phyloP scores from a whole-genome alignment of 2,888 invertebrate species.

The Endotricha flammealis region DNA sequence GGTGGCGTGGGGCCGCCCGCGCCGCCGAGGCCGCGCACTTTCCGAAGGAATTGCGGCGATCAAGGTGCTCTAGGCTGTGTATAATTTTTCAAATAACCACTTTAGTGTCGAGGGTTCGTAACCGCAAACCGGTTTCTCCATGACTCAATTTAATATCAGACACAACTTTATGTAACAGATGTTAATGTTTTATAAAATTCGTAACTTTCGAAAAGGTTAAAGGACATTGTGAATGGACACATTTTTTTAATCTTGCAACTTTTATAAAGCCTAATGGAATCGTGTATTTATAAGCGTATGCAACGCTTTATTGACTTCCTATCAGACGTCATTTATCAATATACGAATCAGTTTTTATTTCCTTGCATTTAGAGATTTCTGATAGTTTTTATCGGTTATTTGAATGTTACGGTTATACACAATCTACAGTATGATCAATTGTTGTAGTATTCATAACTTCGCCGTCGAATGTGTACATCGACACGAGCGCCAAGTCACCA shows the following conservation, averaged over 20 bases:
- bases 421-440: conserved; percentile 29
- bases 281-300: too few relatives aligned
- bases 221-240: too few relatives aligned
- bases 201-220: conserved; percentile 3
- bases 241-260: conserved; percentile 2
- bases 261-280: neutral
- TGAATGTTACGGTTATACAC: conserved; percentile 4
- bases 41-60: conserved; percentile 79
- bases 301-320: too few relatives aligned
- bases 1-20: conserved; percentile 61
- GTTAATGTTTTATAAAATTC: conserved; percentile 1
- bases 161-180: neutral
- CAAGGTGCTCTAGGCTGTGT: conserved; percentile 60
- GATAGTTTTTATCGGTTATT: neutral
- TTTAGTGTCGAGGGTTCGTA: conserved; percentile 1
- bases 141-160: neutral
- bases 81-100: conserved; percentile 5
- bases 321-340: too few relatives aligned
- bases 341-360: too few relatives aligned
- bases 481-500: conserved; percentile 56
- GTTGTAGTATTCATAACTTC: conserved; percentile 76
- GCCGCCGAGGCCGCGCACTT: conserved; percentile 67
- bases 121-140: conserved; percentile 2
- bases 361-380: too few relatives aligned
- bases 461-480: conserved; percentile 74